Base-by-base conservation (phyloP, 1,140 invertebrate species). In the Aphelinus certus region DNA sequence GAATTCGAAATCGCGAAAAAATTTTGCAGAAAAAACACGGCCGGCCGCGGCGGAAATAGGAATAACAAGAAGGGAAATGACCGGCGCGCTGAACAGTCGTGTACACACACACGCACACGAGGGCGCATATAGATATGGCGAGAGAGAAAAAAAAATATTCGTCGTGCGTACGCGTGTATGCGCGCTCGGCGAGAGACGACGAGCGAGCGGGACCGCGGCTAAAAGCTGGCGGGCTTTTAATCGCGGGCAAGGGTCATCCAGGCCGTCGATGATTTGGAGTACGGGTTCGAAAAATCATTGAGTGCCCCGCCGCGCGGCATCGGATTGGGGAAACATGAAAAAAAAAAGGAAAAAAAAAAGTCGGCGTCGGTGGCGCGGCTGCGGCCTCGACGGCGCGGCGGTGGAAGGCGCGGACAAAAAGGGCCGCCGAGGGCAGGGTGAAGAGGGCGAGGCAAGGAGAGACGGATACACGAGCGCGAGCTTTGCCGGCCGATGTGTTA, bases 221-320 rank as follows among this genome's bases (percentile, higher is more conserved):
- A 26, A 26, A 26, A 26, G 26, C 26, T 26, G 26, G 26, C 26
- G 26, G 26, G 9, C 46, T 69, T 70, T 70, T 70, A 70, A 70
- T 70, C 68, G 48, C 10, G 46, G 45, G 43, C 45, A 75, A 75
- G 62, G 67, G 62, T 71, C 73, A 75, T 75, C 68, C 55, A 55
- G 60, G 51, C 48, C 48, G 26, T 56, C 57, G 74, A 74, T 69
- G 73, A 76, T 60, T 73, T 68, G 62, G 76, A 80, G 77, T 81
- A 68, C 69, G 57, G 42, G 43, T 10, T 5, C 3, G 10, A 10
- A 46, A 67, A 74, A 76, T 73, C 71, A 78, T 80, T 73, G 79
- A 77, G 77, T 65, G 65, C 55, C 45, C 48, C 46, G 58, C 45
- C 65, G 60, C 53, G 60, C 55, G 60, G 65, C 57, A 71, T 76